phyloP scores from a whole-genome alignment of 2,888 invertebrate genomes.

The Archaeoteleia sp. region DNA sequence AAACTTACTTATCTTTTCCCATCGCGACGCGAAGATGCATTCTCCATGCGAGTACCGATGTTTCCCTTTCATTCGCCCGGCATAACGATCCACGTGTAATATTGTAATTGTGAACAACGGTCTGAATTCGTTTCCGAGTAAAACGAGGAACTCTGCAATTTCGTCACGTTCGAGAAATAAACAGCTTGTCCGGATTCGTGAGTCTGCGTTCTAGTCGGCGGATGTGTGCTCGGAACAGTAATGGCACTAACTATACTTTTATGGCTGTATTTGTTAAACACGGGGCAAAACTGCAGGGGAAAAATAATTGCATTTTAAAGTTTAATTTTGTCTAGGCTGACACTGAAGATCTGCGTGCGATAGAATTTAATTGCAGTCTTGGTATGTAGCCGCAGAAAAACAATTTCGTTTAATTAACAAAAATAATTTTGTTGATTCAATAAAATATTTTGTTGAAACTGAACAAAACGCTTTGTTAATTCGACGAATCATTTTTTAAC shows the following conservation, averaged over 20 bases:
- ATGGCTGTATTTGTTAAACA: background rate
- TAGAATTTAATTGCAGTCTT: too few species aligned
- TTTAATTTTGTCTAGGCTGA: too few species aligned
- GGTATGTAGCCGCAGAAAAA: too few species aligned
- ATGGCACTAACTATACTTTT: conserved; percentile 6
- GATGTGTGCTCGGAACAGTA: background rate
- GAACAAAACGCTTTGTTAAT: too few species aligned
- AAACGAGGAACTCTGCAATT: conserved; percentile 31
- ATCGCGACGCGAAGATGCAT: conserved; percentile 35
- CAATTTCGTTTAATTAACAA: too few species aligned
- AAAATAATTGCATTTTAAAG: too few species aligned
- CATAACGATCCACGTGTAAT: conserved; percentile 38
- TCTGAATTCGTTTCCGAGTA: conserved; percentile 37
- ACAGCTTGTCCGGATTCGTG: conserved; percentile 13
- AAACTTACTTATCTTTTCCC: conserved; percentile 30
- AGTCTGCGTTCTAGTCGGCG: background rate
- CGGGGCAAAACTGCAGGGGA: too few species aligned
- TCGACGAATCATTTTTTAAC: too few species aligned
- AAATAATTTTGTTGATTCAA: too few species aligned
- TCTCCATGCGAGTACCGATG: conserved; percentile 45
- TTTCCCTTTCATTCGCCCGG: conserved; percentile 39
- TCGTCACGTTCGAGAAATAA: conserved; percentile 45
- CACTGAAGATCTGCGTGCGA: too few species aligned
- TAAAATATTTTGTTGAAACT: too few species aligned
- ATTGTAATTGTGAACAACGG: conserved; percentile 39